Percentiles rank a stretch among this genome's conserved stretches.
These are phyloP conservation scores for Drosophila burlai DNA, from an alignment of 1,140 invertebrate genomes.

Conservation along the genomic window DNA sequence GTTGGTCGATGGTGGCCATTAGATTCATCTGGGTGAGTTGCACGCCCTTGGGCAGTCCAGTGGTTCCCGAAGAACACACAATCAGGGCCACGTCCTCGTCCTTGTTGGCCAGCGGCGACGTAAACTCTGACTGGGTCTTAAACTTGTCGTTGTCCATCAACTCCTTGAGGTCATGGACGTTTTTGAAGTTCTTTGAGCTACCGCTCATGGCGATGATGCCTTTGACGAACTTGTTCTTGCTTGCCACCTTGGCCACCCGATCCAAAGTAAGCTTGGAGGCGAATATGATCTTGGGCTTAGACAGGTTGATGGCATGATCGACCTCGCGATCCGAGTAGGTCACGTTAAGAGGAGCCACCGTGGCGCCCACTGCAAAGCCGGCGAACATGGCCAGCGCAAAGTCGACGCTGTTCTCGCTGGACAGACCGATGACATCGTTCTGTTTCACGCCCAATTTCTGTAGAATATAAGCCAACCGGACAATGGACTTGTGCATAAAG, in stretches of 20 bases:
- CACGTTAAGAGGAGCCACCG: no score
- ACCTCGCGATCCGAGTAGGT: no score
- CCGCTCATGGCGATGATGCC: conserved; percentile 85
- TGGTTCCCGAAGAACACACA: conserved; percentile 90
- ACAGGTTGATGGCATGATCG: no score
- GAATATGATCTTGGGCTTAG: no score
- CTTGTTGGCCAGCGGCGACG: conserved; percentile 58
- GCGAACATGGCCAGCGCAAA: no score
- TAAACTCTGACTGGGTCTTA: conserved; percentile 50
- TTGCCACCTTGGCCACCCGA: no score
- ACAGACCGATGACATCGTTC: no score
- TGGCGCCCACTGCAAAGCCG: no score
- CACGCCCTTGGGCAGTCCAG: conserved; percentile 94
- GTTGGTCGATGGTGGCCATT: conserved; percentile 58
- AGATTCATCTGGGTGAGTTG: conserved; percentile 91
- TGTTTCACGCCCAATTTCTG: no score
- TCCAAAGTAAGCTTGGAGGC: no score
- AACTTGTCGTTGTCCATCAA: conserved; percentile 66
- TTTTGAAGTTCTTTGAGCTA: conserved; percentile 45
- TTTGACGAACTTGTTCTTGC: conserved; percentile 42
- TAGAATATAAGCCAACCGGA: no score
- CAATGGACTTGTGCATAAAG: conserved; percentile 74
- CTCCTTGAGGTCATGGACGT: conserved; percentile 55
- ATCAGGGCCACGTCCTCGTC: conserved; percentile 79
- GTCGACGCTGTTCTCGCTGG: no score